These are phyloP conservation scores for Enteromius treurensis DNA, from an alignment of 2,797 vertebrate genomes.

Conservation along the genomic window DNA sequence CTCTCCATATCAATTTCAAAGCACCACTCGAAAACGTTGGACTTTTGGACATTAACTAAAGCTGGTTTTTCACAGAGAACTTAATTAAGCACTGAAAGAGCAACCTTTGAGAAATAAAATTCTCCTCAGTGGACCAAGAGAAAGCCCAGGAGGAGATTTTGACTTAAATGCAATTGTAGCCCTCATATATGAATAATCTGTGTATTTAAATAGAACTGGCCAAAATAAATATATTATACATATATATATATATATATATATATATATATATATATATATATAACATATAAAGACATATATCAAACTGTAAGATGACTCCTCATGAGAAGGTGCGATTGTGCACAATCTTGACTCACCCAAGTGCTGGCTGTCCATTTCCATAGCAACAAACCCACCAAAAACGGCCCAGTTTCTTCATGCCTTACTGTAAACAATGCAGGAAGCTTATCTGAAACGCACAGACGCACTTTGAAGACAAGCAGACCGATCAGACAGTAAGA, in stretches of 20 bases:
- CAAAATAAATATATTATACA: background rate
- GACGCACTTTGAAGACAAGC: background rate
- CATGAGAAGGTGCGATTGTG: background rate
- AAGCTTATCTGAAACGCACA: background rate
- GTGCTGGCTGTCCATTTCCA: slow-evolving; percentile 7
- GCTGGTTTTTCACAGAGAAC: background rate
- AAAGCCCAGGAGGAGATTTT: background rate
- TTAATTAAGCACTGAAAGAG: background rate
- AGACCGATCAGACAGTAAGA: background rate
- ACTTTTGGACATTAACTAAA: background rate
- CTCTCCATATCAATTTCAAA: background rate
- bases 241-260: no score
- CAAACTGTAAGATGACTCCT: background rate
- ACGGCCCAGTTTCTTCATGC: background rate
- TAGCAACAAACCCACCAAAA: slow-evolving; percentile 6
- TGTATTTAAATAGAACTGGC: background rate
- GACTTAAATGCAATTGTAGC: background rate
- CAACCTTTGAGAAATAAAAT: background rate
- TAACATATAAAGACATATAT: no score
- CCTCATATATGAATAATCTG: background rate
- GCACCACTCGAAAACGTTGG: background rate
- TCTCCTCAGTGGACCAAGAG: background rate
- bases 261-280: no score
- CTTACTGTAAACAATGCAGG: background rate
- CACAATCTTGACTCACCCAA: background rate